phyloP scores from a whole-genome alignment of 2,113 vertebrate species.

The Junco hyemalis region DNA sequence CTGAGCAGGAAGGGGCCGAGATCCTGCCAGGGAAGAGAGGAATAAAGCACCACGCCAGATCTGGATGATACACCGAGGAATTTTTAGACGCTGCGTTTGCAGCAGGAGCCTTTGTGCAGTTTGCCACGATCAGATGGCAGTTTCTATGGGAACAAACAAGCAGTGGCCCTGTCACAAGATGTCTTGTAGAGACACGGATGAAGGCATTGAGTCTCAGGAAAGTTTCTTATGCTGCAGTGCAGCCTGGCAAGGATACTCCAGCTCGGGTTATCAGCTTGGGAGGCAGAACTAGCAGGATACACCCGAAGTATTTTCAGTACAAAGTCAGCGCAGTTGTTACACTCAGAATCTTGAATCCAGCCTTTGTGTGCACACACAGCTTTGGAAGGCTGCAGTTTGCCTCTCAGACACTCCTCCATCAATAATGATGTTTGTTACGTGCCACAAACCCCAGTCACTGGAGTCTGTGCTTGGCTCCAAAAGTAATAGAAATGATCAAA shows the following conservation, averaged over 20 bases:
- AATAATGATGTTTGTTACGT: not conserved
- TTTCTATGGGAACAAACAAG: conserved; percentile 67
- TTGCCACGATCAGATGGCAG: conserved; percentile 20
- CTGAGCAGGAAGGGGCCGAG: fast-evolving
- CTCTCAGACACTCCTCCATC: not conserved
- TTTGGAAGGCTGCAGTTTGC: not conserved
- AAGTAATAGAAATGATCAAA: not conserved
- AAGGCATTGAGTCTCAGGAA: not conserved
- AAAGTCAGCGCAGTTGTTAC: not conserved
- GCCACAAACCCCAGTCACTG: not conserved
- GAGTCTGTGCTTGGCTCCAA: not conserved
- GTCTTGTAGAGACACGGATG: not conserved
- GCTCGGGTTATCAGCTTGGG: not conserved
- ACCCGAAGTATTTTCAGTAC: not conserved
- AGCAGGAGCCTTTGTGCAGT: not conserved
- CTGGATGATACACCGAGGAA: not conserved
- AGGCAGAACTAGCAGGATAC: not conserved
- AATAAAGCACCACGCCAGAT: not conserved
- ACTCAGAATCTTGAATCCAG: not conserved
- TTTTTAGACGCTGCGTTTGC: not conserved
- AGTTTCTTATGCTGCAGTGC: not conserved
- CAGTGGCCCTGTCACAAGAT: not conserved
- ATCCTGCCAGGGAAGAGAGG: not conserved
- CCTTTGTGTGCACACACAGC: not conserved
- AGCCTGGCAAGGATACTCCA: not conserved